These are phyloP conservation scores for Astatoreochromis straeleni DNA, from an alignment of 2,113 vertebrate species.

Conservation along the genomic window DNA sequence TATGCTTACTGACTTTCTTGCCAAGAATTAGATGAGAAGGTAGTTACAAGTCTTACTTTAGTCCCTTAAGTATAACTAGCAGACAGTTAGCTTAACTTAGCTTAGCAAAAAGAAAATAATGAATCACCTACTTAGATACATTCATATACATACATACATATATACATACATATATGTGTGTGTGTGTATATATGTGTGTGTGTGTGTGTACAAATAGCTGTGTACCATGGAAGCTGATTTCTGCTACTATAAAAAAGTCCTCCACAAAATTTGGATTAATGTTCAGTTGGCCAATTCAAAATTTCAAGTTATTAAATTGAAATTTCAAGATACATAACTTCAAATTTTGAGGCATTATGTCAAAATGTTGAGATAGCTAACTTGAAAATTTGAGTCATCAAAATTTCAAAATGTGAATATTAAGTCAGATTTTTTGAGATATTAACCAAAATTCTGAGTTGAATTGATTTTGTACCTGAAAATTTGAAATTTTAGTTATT, in stretches of 20 bases:
- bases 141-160: rapidly evolving
- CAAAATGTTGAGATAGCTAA: background rate
- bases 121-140: background rate
- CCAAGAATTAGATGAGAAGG: rapidly evolving
- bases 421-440: background rate
- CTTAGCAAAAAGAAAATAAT: background rate
- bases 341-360: background rate
- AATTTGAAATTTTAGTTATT: background rate
- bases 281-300: background rate
- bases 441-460: background rate
- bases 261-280: background rate
- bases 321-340: background rate
- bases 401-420: background rate
- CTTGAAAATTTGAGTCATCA: background rate
- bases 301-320: background rate
- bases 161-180: rapidly evolving
- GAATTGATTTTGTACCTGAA: background rate
- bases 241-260: background rate
- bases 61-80: background rate
- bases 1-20: background rate
- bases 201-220: background rate
- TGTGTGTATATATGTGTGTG: rapidly evolving
- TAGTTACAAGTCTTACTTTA: background rate
- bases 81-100: background rate
- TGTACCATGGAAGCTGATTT: background rate